Evolutionary conservation across 1,140 invertebrate species (phyloP), one percentile per base, ranked within the genome.

Genomic region (Diorhabda sublineata): DNA sequence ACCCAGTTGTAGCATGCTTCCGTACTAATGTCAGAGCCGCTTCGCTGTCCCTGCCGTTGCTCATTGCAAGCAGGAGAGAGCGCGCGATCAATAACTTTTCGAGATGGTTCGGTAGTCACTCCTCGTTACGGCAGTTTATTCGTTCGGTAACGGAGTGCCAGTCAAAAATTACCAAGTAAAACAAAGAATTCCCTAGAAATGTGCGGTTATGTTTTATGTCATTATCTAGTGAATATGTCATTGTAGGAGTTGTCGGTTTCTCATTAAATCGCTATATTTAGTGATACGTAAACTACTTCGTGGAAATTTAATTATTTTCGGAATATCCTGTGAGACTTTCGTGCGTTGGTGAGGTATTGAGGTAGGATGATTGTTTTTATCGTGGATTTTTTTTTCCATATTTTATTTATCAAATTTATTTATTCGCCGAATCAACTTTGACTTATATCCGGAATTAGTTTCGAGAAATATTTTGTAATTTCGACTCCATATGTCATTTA

Each of bases 101-200:
- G 47, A 6, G 47, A 52, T n/a, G 47, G 47, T 52, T 52, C 47
- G 47, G 47, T 52, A 52, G 47, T 52, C 47, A 52, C 47, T 52
- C 47, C 47, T 52, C 47, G 47, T 52, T 52, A 52, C 47, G 47
- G 47, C 47, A 52, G 47, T 52, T 52, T 52, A 52, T 52, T n/a
- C 6, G 47, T 52, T 52, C 47, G 47, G 47, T n/a, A 4, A 52
- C 47, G 47, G 47, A 52, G 47, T 4, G 47, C 47, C n/a, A 52
- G 47, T 4, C 47, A 52, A 52, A 52, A 52, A 52, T 52, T 52
- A 52, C 47, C 47, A 52, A 52, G 47, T 52, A 52, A 52, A 52
- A 52, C 47, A 52, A 52, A 52, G 47, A 52, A 52, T 52, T 52
- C 47, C 47, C 47, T 52, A 52, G 47, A 52, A 52, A 52, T 52